Evolutionary conservation across 2,888 invertebrate species (phyloP).

Genomic region (Sialis fuliginosa): DNA sequence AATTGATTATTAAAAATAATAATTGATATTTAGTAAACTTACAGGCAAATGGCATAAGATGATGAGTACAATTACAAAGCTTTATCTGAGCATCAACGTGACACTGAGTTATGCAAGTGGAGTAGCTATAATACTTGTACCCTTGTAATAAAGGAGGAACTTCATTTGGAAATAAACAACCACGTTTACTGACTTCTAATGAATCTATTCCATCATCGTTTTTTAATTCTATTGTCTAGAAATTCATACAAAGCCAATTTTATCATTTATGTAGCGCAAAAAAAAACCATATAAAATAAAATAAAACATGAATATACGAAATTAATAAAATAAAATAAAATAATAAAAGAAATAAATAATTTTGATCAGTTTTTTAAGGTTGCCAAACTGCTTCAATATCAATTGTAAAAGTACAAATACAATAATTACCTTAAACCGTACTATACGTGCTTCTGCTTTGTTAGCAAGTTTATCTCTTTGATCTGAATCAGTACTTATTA

Average conservation of each 20-base stretch:
- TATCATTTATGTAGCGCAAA: too few species aligned
- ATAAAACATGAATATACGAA: too few species aligned
- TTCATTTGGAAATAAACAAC: constrained; percentile 38
- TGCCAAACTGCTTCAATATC: too few species aligned
- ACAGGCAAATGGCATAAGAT: constrained; percentile 39
- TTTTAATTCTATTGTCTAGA: constrained; percentile 37
- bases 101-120: constrained; percentile 39
- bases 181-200: constrained; percentile 29
- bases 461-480: constrained; percentile 19
- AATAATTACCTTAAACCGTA: too few species aligned
- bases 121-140: constrained; percentile 36
- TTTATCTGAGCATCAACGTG: constrained; percentile 31
- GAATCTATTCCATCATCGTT: constrained; percentile 35
- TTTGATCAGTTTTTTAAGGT: too few species aligned
- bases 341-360: too few species aligned
- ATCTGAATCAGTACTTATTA: constrained; percentile 30
- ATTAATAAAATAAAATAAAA: too few species aligned
- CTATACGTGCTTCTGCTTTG: too few species aligned
- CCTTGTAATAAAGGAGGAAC: constrained; percentile 24
- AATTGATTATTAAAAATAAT: too few species aligned
- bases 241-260: constrained; percentile 4
- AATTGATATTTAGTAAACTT: constrained; percentile 11
- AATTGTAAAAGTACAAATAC: too few species aligned
- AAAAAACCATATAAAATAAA: too few species aligned
- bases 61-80: constrained; percentile 43